Evolutionary conservation across 2,888 invertebrate genomes (phyloP).

Genomic region (Zygogramma bicolorata): DNA sequence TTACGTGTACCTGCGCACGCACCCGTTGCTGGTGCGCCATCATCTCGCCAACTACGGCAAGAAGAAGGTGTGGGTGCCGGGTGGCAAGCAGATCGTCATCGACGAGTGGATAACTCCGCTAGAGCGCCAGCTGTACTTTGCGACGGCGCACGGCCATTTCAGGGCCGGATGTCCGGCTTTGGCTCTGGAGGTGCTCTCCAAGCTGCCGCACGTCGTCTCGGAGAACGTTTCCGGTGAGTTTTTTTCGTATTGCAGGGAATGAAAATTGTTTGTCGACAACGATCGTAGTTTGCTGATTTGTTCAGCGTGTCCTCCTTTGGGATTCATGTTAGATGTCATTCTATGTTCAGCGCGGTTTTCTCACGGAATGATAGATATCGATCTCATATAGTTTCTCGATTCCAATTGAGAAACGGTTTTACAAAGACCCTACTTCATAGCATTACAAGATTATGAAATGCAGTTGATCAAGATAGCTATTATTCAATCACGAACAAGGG

Average conservation of each 20-base stretch:
- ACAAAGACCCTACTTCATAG: too few relatives aligned
- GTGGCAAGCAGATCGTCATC: constrained; percentile 68
- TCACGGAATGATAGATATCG: too few relatives aligned
- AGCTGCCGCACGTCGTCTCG: constrained; percentile 86
- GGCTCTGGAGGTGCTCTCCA: constrained; percentile 95
- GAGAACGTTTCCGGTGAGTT: constrained; percentile 51
- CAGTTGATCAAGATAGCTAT: too few relatives aligned
- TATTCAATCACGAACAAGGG: too few relatives aligned
- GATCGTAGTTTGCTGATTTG: not conserved
- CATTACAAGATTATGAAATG: too few relatives aligned
- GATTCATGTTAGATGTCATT: too few relatives aligned
- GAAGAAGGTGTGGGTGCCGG: constrained; percentile 63
- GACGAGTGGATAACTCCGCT: constrained; percentile 94
- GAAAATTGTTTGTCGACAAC: too few relatives aligned
- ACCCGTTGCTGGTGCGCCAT: constrained; percentile 80
- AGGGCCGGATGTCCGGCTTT: constrained; percentile 97
- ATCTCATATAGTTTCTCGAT: too few relatives aligned
- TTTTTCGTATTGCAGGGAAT: too few relatives aligned
- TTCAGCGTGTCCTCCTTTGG: not conserved
- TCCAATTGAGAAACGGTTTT: too few relatives aligned
- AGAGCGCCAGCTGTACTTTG: constrained; percentile 95
- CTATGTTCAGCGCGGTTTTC: too few relatives aligned
- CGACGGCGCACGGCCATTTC: constrained; percentile 97
- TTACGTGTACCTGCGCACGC: constrained; percentile 96
- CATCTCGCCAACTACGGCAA: constrained; percentile 55